Base-by-base conservation (phyloP, 2,797 vertebrate species). In the Bufotes viridis region DNA sequence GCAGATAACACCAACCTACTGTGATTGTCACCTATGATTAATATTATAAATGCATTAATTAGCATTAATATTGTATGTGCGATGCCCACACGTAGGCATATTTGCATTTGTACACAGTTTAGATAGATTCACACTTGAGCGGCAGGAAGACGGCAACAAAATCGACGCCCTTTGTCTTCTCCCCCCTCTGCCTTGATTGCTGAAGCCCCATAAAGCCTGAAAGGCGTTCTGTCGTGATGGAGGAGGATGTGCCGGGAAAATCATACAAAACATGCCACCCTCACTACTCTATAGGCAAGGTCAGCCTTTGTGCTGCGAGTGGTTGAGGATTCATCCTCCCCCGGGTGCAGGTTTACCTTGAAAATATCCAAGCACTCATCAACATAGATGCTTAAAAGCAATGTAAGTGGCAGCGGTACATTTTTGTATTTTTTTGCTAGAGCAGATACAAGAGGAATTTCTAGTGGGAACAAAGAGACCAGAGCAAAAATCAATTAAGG, bases 301-400 rank as follows among this genome's bases (percentile, higher is more conserved):
- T 79, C 82, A 88, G 61, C 42, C 51, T 81, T 80, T 84, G 58
- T 81, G 26, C 70, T 63, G 65, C 12, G 67, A 84, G 82, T n/a
- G 63, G 42, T 65, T 81, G 42, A 63, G 82, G 82, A 85, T 85
- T 83, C 78, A 29, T 88, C 82, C 87, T 63, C 87, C 87, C 87
- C 74, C 76, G 55, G 70, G 82, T 20, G 51, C 26, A 2, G 78
- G 34, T 65, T 88, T 88, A 85, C 87, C 87, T 88, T 88, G 87
- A 88, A 81, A 85, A 55, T 81, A 65, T 51, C 15, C 22, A 55
- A 80, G 83, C 78, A 22, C 60, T 51, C n/a, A 60, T 78, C 70
- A 79, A 78, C 76, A 84, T 63, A 84, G 82, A 61, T n/a, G 11
- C 70, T 57, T 75, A 63, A 83, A 84, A 75, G 69, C 82, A 18